Evolutionary conservation across 2,888 invertebrate genomes (phyloP).

Genomic region (Mycogona germanica): DNA sequence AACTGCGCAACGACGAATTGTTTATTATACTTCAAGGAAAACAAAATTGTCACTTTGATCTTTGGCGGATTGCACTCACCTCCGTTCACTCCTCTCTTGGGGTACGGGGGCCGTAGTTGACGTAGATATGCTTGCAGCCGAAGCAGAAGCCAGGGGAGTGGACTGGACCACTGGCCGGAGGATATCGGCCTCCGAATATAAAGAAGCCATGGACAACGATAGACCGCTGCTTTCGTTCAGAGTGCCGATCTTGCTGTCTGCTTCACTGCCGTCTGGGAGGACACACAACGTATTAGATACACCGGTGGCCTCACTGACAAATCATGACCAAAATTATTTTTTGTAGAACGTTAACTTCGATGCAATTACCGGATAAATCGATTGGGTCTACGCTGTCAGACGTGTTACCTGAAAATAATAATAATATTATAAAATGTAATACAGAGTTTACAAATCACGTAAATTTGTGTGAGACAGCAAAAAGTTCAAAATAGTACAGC

Average conservation of each 20-base stretch:
- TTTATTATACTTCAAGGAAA: too few relatives aligned
- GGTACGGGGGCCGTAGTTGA: too few relatives aligned
- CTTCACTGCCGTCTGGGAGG: slow-evolving; percentile 15
- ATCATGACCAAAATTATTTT: not conserved
- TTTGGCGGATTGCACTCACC: too few relatives aligned
- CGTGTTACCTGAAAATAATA: slow-evolving; percentile 5
- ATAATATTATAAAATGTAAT: too few relatives aligned
- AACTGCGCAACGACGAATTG: too few relatives aligned
- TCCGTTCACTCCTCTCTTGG: too few relatives aligned
- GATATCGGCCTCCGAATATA: slow-evolving; percentile 46
- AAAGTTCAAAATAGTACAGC: not conserved
- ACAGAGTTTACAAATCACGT: too few relatives aligned
- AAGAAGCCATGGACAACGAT: slow-evolving; percentile 49
- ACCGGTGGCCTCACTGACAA: too few relatives aligned
- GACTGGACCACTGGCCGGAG: not conserved
- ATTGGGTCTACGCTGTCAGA: slow-evolving; percentile 12
- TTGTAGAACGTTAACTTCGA: not conserved
- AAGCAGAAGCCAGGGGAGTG: not conserved
- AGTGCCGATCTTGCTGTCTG: slow-evolving; percentile 16
- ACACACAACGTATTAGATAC: not conserved
- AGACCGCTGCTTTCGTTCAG: slow-evolving; percentile 33
- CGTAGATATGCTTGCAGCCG: too few relatives aligned
- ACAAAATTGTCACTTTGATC: too few relatives aligned
- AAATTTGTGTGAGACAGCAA: too few relatives aligned
- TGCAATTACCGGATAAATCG: slow-evolving; percentile 10